Percentiles rank a stretch among this genome's conserved stretches.
phyloP scores from a whole-genome alignment of 2,797 vertebrate genomes.

The Okamejei kenojei region DNA sequence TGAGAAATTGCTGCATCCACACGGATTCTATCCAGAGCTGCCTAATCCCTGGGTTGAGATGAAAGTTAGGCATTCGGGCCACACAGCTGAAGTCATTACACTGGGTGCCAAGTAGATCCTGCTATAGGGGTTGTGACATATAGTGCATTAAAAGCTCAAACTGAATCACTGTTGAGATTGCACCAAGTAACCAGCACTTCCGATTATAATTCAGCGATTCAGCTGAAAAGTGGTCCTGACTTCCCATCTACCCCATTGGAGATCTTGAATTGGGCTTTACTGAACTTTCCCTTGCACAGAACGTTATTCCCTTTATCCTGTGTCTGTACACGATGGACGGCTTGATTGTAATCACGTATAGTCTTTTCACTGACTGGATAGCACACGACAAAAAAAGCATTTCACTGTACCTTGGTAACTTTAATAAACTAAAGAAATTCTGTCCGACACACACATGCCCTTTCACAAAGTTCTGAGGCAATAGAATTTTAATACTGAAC shows the following conservation, averaged over 20 bases:
- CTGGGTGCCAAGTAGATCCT: background rate
- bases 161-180: background rate
- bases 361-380: too few species aligned
- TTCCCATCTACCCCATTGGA: too few species aligned
- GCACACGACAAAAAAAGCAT: too few species aligned
- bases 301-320: too few species aligned
- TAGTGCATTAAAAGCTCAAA: background rate
- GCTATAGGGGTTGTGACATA: background rate
- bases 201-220: background rate
- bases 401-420: too few species aligned
- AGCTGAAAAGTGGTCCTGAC: background rate
- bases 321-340: too few species aligned
- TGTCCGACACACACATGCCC: background rate
- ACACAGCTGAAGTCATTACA: background rate
- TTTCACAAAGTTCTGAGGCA: background rate
- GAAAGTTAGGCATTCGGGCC: background rate
- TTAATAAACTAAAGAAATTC: background rate
- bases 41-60: background rate
- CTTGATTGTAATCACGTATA: too few species aligned
- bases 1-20: background rate
- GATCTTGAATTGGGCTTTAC: too few species aligned
- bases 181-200: background rate
- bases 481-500: background rate
- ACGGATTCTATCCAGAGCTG: background rate
- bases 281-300: too few species aligned